A percentile compares a stretch with the other conserved stretches of the same genome.
phyloP scores from a whole-genome alignment of 2,797 vertebrate species.

The Poecile montanus region DNA sequence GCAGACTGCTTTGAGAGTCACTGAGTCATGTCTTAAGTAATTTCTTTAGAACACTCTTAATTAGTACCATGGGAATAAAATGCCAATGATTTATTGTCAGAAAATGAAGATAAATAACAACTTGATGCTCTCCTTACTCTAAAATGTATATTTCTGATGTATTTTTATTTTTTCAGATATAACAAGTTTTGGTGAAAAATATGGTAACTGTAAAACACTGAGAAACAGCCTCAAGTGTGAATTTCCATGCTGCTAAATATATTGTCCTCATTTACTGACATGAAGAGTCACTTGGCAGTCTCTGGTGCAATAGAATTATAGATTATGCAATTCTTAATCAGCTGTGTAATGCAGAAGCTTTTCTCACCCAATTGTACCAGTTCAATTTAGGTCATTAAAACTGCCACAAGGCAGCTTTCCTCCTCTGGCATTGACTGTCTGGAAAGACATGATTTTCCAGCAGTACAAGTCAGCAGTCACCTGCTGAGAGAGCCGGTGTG shows the following conservation, averaged over 20 bases:
- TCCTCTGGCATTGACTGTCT: conserved; percentile 20
- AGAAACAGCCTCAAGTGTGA: not conserved
- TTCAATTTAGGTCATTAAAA: conserved; percentile 52
- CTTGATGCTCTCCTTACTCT: not conserved
- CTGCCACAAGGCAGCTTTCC: conserved; percentile 2
- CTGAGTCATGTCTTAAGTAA: not conserved
- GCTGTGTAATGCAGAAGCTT: not conserved
- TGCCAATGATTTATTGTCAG: not conserved
- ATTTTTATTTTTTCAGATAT: not conserved
- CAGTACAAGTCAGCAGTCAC: conserved; percentile 21
- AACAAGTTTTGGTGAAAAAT: not conserved
- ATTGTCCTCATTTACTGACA: conserved; percentile 14
- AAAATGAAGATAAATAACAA: not conserved
- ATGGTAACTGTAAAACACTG: not conserved
- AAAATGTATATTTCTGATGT: not conserved
- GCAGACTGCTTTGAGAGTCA: not conserved
- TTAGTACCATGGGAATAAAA: not conserved
- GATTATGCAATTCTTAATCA: conserved; percentile 46
- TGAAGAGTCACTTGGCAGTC: not conserved
- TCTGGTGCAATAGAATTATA: not conserved
- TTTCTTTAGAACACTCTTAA: not conserved
- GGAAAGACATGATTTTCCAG: conserved; percentile 11
- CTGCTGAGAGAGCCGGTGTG: conserved; percentile 9
- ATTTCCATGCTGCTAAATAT: conserved; percentile 32
- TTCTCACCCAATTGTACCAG: not conserved